Conservation (phyloP, 2,113 vertebrate species). For the Strix aluco region DNA sequence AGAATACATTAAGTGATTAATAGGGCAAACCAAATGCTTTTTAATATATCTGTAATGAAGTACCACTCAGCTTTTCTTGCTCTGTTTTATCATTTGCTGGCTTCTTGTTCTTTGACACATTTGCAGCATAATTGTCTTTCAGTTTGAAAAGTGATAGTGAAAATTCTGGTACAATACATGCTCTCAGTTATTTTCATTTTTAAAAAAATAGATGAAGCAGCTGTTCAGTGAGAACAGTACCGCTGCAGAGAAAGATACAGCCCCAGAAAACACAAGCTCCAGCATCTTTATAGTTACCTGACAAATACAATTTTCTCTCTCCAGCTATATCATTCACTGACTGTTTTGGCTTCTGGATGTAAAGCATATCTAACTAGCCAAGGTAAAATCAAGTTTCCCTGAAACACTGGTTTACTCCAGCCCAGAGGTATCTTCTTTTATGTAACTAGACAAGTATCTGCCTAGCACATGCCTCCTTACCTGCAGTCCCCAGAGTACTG, state of each 20-base stretch:
- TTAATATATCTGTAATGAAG: not conserved
- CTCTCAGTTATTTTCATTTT: not conserved
- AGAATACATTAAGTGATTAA: not conserved
- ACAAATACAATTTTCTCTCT: not conserved
- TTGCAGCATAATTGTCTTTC: not conserved
- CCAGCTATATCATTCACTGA: not conserved
- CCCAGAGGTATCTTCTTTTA: not conserved
- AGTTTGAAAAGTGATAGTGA: not conserved
- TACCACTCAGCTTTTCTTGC: not conserved
- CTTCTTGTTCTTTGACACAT: not conserved
- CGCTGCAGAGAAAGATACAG: not conserved
- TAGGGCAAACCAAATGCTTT: not conserved
- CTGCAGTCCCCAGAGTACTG: constrained; percentile 97
- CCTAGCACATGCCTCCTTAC: constrained; percentile 64
- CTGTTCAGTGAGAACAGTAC: not conserved
- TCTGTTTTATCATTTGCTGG: not conserved
- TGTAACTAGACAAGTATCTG: not conserved
- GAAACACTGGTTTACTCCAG: not conserved
- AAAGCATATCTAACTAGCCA: not conserved
- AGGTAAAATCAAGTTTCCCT: not conserved
- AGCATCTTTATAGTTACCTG: not conserved
- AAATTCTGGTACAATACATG: not conserved
- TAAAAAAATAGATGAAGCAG: not conserved
- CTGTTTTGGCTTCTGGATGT: not conserved
- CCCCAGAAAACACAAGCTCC: not conserved